Base-by-base conservation (phyloP, 2,888 invertebrate genomes). In the Subacronicta megacephala region DNA sequence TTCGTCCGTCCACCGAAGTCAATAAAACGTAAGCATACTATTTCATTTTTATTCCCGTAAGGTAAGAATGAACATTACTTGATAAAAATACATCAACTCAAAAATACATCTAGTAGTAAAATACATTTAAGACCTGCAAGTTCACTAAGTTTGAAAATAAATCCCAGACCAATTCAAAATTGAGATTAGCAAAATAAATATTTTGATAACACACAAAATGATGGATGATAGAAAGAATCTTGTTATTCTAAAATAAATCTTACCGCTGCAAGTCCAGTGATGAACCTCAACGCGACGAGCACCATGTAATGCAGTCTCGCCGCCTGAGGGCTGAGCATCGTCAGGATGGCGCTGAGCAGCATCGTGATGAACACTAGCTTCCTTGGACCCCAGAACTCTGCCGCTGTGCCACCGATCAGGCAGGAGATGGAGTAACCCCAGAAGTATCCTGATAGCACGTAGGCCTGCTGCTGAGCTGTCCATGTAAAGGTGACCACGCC, bases 221-320 rank as follows among this genome's bases (percentile, higher is more conserved):
- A n/a, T n/a, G n/a, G n/a, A 26, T 26, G 9, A 3, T 18, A 18
- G 10, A 10, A 20, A 20, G 3, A 20, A 26, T 26, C 26, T 10
- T 26, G 26, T 7, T 23, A 15, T 7, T 41, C n/a, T 7, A 17
- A 17, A 12, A n/a, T n/a, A n/a, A 42, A 17, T 89, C 94, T 93
- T 90, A 96, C 96, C 75, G 95, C 95, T 53, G 95, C 88, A 26
- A 96, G 85, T 54, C 96, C 96, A 38, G 95, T 95, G 7, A 95
- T 72, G 72, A 96, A 95, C 63, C 96, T 90, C 0, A 93, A 76
- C 0, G 86, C 90, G 43, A 96, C 95, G 0, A 96, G 90, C 4
- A 94, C 92, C 78, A 95, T 84, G 70, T 95, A 95, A 72, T 95
- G 95, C 73, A 94, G 85, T 36, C 92, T 84, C 0, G 96, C 96